Percentiles rank a stretch among this genome's conserved stretches.
Conservation (phyloP, 2,888 invertebrate species). For the Ephialtes manifestator region DNA sequence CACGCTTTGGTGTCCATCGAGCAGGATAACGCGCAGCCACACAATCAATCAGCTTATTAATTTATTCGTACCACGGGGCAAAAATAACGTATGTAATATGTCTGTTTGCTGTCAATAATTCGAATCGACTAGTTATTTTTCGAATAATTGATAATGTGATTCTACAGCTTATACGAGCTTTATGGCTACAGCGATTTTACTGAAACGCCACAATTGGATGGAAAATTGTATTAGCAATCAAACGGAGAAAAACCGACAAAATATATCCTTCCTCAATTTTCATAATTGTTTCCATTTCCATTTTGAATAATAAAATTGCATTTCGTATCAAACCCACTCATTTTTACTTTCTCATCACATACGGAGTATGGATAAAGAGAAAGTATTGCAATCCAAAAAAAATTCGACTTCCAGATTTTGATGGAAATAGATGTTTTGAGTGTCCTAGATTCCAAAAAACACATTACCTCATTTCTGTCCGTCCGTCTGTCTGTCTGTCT, state of each 20-base stretch:
- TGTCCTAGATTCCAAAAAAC: no score
- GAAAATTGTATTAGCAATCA: slow-evolving; percentile 10
- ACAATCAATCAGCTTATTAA: slow-evolving; percentile 18
- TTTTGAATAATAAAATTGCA: no score
- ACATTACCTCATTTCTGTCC: no score
- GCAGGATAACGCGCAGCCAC: slow-evolving; percentile 11
- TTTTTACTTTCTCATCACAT: no score
- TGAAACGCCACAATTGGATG: not conserved
- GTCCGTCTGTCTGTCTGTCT: no score
- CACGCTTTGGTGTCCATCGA: slow-evolving; percentile 14
- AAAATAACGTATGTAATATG: slow-evolving; percentile 27
- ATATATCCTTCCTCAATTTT: not conserved
- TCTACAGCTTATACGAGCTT: not conserved
- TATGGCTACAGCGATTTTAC: not conserved
- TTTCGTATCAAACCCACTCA: no score
- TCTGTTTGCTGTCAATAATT: slow-evolving; percentile 17
- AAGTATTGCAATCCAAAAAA: no score
- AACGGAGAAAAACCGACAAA: not conserved
- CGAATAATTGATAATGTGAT: slow-evolving; percentile 37
- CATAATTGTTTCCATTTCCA: not conserved
- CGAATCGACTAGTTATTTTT: slow-evolving; percentile 1
- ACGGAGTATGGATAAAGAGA: no score
- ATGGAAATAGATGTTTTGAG: no score
- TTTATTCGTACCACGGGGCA: slow-evolving; percentile 24
- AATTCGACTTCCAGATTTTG: no score